Base-by-base conservation (phyloP, 2,797 vertebrate genomes). In the Coracias cyanogaster region DNA sequence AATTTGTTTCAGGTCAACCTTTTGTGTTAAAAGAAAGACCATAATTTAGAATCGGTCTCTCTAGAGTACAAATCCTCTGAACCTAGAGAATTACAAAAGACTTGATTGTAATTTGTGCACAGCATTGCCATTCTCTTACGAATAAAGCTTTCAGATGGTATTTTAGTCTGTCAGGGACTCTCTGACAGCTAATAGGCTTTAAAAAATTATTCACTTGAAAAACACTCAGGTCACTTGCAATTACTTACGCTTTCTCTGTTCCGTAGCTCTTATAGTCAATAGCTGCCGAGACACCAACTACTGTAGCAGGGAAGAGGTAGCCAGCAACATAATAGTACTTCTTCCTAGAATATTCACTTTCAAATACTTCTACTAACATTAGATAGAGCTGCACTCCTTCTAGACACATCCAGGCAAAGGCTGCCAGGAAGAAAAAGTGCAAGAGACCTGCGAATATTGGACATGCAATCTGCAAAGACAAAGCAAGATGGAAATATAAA, bases 371-470 rank as follows among this genome's bases (percentile, higher is more conserved):
- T 92, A 99, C 99, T 35, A 99, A 98, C 99, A 99, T 99, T 91
- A 99, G 98, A 97, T 99, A 99, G 90, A 99, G 99, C 97, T 99
- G 99, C 54, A 99, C 99, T 62, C 99, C 99, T 98, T 99, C 99
- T 67, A 99, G 98, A 97, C 99, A 99, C 99, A 99, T 99, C 99
- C 99, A 99, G 88, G 99, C 98, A 98, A 99, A 99, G 89, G 99
- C 99, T 18, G 99, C 99, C 98, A 99, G 97, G 98, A 99, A 99
- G 98, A 99, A 99, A 97, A 99, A 99, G 96, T 99, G 99, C 62
- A 99, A 98, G 94, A 99, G 99, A 90, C 99, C 99, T 43, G 99
- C 99, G 12, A 99, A 99, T 98, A 99, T 98, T n/a, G 99, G 99
- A 74, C 99, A 99, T 54, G 99, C 99, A 86, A 99, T 99, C 99